A percentile compares a stretch with the other conserved stretches of the same genome.
Conservation (phyloP, 2,888 invertebrate species). For the Dynastes maya region DNA sequence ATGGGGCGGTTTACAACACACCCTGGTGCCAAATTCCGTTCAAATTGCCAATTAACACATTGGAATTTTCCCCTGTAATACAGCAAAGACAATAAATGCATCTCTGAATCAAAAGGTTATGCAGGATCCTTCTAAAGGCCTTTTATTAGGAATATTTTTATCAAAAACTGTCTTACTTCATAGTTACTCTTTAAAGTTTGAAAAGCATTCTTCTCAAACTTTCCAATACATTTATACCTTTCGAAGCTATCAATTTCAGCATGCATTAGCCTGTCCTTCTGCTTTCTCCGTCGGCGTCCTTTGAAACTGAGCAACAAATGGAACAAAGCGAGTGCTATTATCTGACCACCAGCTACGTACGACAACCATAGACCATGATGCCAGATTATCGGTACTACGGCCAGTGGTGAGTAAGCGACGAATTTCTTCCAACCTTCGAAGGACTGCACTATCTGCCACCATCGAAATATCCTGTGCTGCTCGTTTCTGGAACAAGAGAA, state of each 20-base stretch:
- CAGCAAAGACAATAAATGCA: too few species aligned
- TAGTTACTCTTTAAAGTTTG: too few species aligned
- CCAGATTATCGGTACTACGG: slow-evolving; percentile 66
- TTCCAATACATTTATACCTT: slow-evolving; percentile 60
- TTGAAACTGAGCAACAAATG: slow-evolving; percentile 67
- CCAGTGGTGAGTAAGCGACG: slow-evolving; percentile 66
- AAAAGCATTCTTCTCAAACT: too few species aligned
- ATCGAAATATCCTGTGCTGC: slow-evolving; percentile 65
- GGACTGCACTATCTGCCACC: slow-evolving; percentile 66
- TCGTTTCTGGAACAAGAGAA: slow-evolving; percentile 62
- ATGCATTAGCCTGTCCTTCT: slow-evolving; percentile 64
- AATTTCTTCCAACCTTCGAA: slow-evolving; percentile 68
- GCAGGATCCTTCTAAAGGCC: too few species aligned
- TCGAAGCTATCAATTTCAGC: slow-evolving; percentile 68
- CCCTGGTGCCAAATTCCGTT: too few species aligned
- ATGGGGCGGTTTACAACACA: too few species aligned
- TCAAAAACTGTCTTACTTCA: too few species aligned
- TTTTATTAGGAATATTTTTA: too few species aligned
- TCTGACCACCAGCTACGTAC: slow-evolving; percentile 71
- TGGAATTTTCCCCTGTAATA: too few species aligned
- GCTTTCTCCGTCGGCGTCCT: slow-evolving; percentile 62
- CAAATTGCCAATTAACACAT: too few species aligned
- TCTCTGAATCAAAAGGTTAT: too few species aligned
- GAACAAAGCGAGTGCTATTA: slow-evolving; percentile 70
- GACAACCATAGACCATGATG: slow-evolving; percentile 72